Evolutionary conservation across 1,140 invertebrate genomes (phyloP).

Genomic region (Trichonephila clavata): DNA sequence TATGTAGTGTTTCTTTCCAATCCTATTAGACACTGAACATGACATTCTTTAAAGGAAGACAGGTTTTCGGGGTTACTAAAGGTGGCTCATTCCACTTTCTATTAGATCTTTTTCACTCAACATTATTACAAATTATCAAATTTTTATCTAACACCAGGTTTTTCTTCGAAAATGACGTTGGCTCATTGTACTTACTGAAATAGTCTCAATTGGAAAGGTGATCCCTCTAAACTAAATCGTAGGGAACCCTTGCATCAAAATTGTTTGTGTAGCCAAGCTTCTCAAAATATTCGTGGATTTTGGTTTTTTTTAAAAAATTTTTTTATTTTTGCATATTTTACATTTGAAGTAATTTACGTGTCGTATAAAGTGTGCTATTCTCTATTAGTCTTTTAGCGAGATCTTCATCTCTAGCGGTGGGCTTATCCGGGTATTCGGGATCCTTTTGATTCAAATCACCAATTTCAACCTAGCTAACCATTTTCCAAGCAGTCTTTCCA

Average conservation of each 20-base stretch:
- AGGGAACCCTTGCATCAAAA: background rate
- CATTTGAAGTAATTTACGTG: background rate
- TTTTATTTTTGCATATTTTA: too few relatives aligned
- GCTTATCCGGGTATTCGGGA: background rate
- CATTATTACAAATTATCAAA: background rate
- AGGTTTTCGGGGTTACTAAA: background rate
- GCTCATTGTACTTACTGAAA: background rate
- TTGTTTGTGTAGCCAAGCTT: conserved; percentile 39
- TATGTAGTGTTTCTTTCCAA: conserved; percentile 50
- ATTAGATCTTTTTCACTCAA: background rate
- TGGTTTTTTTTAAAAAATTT: too few relatives aligned
- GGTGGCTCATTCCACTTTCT: background rate
- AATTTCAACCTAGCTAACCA: conserved; percentile 21
- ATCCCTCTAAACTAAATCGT: background rate
- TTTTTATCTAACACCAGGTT: too few relatives aligned
- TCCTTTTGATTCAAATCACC: background rate
- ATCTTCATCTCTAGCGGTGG: background rate
- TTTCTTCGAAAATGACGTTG: background rate
- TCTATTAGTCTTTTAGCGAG: conserved; percentile 7
- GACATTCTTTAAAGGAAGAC: background rate
- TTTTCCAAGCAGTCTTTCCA: background rate
- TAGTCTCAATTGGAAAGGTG: background rate
- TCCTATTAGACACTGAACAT: conserved; percentile 42
- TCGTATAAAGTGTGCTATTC: conserved; percentile 2
- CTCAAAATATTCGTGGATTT: background rate